A percentile compares a stretch with the other conserved stretches of the same genome.
Evolutionary conservation across 2,113 vertebrate genomes (phyloP).

Genomic region (Scolopax mira): DNA sequence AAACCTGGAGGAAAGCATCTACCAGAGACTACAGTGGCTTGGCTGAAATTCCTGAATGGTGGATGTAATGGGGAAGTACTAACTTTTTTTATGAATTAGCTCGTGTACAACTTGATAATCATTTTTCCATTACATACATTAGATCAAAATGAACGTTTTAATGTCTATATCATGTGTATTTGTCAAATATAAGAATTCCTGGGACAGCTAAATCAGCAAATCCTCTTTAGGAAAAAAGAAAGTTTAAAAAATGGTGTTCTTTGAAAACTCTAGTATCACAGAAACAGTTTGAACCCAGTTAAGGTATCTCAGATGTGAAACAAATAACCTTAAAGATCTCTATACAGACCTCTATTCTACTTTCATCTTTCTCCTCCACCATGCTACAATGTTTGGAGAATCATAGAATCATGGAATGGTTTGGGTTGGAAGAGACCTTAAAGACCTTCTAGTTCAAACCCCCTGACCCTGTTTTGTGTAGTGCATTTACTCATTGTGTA

Average conservation of each 20-base stretch:
- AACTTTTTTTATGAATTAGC: neutral
- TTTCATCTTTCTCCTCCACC: neutral
- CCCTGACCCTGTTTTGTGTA: neutral
- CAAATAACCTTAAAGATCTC: neutral
- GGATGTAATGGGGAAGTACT: neutral
- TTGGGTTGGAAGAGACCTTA: neutral
- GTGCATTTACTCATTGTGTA: neutral
- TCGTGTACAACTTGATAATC: neutral
- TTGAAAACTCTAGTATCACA: neutral
- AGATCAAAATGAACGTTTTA: neutral
- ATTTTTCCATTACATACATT: neutral
- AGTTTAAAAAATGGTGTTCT: neutral
- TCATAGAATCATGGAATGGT: neutral
- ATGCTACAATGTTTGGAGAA: neutral
- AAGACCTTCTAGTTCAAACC: neutral
- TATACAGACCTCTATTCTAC: neutral
- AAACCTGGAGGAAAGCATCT: neutral
- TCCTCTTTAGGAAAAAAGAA: neutral
- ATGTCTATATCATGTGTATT: neutral
- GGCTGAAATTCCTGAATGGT: neutral
- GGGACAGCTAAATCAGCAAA: neutral
- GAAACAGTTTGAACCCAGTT: neutral
- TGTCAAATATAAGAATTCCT: neutral
- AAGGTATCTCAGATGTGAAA: neutral
- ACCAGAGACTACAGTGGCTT: neutral